Evolutionary conservation across 2,888 invertebrate species (phyloP).

Genomic region (Muscina levida): DNA sequence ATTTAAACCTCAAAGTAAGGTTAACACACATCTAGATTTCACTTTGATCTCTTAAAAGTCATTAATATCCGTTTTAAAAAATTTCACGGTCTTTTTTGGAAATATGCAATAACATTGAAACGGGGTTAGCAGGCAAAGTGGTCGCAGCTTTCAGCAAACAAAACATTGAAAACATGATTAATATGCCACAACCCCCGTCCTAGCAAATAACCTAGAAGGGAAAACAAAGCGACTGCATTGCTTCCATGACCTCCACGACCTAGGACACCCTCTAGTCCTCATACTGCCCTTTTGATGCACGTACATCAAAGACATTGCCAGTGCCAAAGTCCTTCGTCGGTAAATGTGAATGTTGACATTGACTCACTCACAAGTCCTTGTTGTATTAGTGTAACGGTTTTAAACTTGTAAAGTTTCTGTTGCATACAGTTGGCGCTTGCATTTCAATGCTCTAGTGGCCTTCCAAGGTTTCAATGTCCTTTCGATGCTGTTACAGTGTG

Average conservation of each 20-base stretch:
- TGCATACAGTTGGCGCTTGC: neutral
- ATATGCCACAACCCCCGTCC: neutral
- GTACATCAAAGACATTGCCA: neutral
- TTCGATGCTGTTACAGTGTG: constrained; percentile 12
- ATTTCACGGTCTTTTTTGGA: neutral
- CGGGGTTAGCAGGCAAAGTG: neutral
- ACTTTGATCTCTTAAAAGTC: neutral
- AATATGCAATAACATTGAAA: no score
- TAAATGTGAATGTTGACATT: constrained; percentile 13
- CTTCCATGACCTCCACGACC: no score
- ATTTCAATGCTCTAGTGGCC: constrained; percentile 39
- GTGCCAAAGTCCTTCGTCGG: neutral
- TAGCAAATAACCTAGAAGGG: no score
- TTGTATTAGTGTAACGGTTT: constrained; percentile 10
- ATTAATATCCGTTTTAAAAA: constrained; percentile 1
- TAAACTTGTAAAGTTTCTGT: no score
- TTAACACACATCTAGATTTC: neutral
- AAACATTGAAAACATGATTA: neutral
- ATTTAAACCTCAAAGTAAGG: neutral
- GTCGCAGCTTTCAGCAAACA: neutral
- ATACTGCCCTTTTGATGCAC: no score
- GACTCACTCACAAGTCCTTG: constrained; percentile 28
- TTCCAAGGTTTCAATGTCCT: neutral
- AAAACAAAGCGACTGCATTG: no score
- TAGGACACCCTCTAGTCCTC: no score